phyloP scores from a whole-genome alignment of 1,140 invertebrate species.

The Drosophila azteca region DNA sequence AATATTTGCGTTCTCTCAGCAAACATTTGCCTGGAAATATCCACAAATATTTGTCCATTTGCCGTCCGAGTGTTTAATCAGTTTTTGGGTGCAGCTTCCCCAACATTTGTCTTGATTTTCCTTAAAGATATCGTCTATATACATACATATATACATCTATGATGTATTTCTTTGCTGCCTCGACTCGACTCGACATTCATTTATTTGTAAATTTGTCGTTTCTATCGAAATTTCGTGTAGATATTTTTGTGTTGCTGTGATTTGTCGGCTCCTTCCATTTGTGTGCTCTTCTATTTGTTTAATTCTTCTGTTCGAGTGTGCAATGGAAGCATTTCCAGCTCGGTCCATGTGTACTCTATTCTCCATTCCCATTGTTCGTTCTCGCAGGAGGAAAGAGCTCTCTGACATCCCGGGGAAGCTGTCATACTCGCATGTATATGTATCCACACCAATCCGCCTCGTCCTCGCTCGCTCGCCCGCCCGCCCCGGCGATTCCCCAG shows the following conservation, averaged over 20 bases:
- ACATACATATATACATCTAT: not conserved
- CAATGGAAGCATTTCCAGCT: no score
- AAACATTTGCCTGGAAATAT: no score
- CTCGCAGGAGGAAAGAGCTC: no score
- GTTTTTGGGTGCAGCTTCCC: no score
- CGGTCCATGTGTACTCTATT: not conserved
- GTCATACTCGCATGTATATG: no score
- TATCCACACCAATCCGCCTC: not conserved
- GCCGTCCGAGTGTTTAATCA: no score
- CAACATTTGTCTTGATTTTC: conserved; percentile 15
- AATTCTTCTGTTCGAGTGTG: conserved; percentile 11
- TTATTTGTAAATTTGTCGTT: conserved; percentile 25
- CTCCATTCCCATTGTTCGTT: not conserved
- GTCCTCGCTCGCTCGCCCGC: no score
- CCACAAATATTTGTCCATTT: no score
- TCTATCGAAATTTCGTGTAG: conserved; percentile 1
- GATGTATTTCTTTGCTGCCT: conserved; percentile 6
- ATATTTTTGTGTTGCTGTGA: conserved; percentile 20
- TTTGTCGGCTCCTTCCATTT: conserved; percentile 27
- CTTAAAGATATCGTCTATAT: not conserved
- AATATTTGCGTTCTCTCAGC: no score
- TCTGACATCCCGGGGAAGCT: no score
- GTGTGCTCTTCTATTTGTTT: conserved; percentile 31
- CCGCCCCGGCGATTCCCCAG: conserved; percentile 9
- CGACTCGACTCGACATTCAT: conserved; percentile 10